These are phyloP conservation scores for Drosophila jambulina DNA, from an alignment of 1,140 invertebrate species.

Conservation along the genomic window DNA sequence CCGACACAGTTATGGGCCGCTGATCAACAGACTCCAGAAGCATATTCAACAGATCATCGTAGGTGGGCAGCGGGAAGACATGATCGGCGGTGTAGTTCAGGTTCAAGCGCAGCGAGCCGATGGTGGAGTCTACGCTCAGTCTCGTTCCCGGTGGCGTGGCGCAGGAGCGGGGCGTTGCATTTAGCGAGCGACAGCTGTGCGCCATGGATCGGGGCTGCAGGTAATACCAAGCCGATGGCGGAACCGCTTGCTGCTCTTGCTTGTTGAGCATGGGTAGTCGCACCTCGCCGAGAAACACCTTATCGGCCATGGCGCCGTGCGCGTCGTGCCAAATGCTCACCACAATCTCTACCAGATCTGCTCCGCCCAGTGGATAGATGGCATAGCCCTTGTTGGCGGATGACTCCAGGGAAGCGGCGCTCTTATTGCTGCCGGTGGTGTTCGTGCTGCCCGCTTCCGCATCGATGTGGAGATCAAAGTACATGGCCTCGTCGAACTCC, in stretches of 20 bases:
- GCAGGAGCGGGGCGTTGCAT: slow-evolving; percentile 88
- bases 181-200: slow-evolving; percentile 86
- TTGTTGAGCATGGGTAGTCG: slow-evolving; percentile 90
- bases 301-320: slow-evolving; percentile 90
- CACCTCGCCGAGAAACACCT: slow-evolving; percentile 95
- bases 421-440: slow-evolving; percentile 81
- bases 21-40: slow-evolving; percentile 90
- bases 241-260: slow-evolving; percentile 87
- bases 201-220: slow-evolving; percentile 89
- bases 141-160: slow-evolving; percentile 89
- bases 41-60: slow-evolving; percentile 91
- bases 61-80: slow-evolving; percentile 93
- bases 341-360: slow-evolving; percentile 90
- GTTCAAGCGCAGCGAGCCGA: slow-evolving; percentile 93
- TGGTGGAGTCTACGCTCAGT: slow-evolving; percentile 87
- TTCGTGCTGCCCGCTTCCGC: slow-evolving; percentile 84
- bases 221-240: slow-evolving; percentile 91
- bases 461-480: slow-evolving; percentile 92
- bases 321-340: slow-evolving; percentile 95
- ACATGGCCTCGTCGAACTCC: slow-evolving; percentile 94
- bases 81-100: slow-evolving; percentile 95
- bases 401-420: slow-evolving; percentile 58
- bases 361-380: slow-evolving; percentile 86
- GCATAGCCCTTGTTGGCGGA: slow-evolving; percentile 86
- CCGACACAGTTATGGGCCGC: slow-evolving; percentile 93